Conservation (phyloP, 2,797 vertebrate genomes). For the Pantherophis vulpinus region DNA sequence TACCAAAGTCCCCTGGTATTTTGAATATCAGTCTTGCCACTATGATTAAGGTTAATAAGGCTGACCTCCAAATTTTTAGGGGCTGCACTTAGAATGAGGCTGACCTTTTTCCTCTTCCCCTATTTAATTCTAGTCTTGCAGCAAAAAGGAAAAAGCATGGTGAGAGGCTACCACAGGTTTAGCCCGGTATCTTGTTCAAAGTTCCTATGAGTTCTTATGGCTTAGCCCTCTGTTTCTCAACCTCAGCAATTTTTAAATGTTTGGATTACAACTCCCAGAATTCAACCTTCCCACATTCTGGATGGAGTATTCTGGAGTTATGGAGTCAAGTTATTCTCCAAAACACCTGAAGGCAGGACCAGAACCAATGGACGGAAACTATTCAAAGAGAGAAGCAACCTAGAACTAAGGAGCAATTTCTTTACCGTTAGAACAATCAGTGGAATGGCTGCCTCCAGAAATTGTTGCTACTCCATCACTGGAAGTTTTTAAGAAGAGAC, state of each 20-base stretch:
- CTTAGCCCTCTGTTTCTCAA: neutral
- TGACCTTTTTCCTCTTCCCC: neutral
- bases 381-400: neutral
- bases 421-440: neutral
- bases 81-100: neutral
- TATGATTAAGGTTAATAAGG: neutral
- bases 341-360: neutral
- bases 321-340: neutral
- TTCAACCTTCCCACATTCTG: neutral
- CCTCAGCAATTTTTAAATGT: neutral
- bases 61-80: neutral
- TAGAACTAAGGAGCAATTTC: neutral
- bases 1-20: neutral
- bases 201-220: neutral
- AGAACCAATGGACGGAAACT: neutral
- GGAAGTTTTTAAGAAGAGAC: neutral
- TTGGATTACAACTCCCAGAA: neutral
- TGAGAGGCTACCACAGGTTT: neutral
- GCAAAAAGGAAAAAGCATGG: neutral
- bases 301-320: neutral
- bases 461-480: neutral
- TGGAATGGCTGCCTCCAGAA: neutral
- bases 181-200: neutral
- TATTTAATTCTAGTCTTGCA: neutral
- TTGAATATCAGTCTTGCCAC: neutral